Percentiles rank a stretch among this genome's conserved stretches.
Conservation (phyloP, 2,888 invertebrate genomes). For the Apamea sordens region DNA sequence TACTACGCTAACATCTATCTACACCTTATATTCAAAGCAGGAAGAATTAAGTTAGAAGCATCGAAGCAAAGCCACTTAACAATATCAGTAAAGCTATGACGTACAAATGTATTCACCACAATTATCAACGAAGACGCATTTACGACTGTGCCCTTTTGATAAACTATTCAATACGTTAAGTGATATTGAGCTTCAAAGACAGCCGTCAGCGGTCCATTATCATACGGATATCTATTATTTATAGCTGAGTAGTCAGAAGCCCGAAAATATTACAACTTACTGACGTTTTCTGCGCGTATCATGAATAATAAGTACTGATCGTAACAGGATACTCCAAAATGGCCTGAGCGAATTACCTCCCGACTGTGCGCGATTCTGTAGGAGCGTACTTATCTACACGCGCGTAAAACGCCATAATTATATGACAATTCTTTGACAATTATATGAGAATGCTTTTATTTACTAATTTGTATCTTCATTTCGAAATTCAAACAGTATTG, state of each 20-base stretch:
- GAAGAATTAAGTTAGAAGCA: constrained; percentile 9
- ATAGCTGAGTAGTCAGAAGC: not conserved
- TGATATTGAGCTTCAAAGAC: not conserved
- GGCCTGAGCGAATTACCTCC: not conserved
- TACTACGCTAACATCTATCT: not conserved
- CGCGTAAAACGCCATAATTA: too few species aligned
- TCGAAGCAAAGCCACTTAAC: constrained; percentile 26
- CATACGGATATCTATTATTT: not conserved
- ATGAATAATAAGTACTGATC: too few species aligned
- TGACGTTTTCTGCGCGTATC: too few species aligned
- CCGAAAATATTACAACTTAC: not conserved
- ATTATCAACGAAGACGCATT: constrained; percentile 27
- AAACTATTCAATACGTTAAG: constrained; percentile 33
- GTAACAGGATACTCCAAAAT: not conserved
- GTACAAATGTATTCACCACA: constrained; percentile 26
- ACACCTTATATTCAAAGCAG: not conserved
- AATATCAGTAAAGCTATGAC: not conserved
- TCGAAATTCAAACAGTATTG: not conserved
- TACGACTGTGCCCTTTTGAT: constrained; percentile 33
- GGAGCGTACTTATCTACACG: too few species aligned
- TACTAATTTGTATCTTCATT: not conserved
- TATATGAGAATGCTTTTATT: too few species aligned
- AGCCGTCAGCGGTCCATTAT: not conserved
- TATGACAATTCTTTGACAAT: too few species aligned
- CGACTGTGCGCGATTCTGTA: not conserved